Base-by-base conservation (phyloP, 2,797 vertebrate genomes). In the Prunella strophiata region DNA sequence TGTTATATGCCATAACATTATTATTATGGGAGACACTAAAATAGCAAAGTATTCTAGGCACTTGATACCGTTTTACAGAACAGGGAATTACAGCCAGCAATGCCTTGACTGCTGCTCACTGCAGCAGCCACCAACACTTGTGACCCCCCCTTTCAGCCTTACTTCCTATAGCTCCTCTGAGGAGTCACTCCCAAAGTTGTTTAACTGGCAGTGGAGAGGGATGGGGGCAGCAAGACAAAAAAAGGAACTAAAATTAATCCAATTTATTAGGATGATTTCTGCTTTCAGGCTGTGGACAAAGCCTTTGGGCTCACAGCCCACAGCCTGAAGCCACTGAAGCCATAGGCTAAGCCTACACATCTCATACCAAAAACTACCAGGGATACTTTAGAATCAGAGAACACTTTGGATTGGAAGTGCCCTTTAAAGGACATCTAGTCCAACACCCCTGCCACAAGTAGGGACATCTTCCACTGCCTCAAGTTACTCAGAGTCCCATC, bases 1-100 rank as follows among this genome's bases (percentile, higher is more conserved):
- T 97, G 93, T 91, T 96, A 96, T 87, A 76, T 95, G 80, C 91
- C 95, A 91, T 93, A 96, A 94, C 88, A 90, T 94, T 95, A 91
- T 93, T 91, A 89, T 90, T 94, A 95, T 58, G 42, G 55, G 36
- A 90, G 32, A 79, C 83, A 52, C 73, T 94, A 93, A 94, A 96
- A 93, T 30, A 95, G 90, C 80, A 84, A 95, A 92, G 89, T 29
- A 79, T 95, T 81, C 74, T 54, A 90, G 76, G 63, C 67, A 84
- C 77, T 81, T 73, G 58, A 78, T 89, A 84, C 55, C 50, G 12
- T 93, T 95, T 84, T 82, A 74, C n/a, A 47, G 77, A 93, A 54
- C 15, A 80, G 43, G 20, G 89, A 88, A 82, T 61, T 82, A 84
- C 89, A 88, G 80, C 52, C 85, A 68, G 63, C 1, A 2, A 22